Evolutionary conservation across 2,888 invertebrate species (phyloP), one percentile per base, ranked within the genome.

Genomic region (Eugnorisma glareosa): DNA sequence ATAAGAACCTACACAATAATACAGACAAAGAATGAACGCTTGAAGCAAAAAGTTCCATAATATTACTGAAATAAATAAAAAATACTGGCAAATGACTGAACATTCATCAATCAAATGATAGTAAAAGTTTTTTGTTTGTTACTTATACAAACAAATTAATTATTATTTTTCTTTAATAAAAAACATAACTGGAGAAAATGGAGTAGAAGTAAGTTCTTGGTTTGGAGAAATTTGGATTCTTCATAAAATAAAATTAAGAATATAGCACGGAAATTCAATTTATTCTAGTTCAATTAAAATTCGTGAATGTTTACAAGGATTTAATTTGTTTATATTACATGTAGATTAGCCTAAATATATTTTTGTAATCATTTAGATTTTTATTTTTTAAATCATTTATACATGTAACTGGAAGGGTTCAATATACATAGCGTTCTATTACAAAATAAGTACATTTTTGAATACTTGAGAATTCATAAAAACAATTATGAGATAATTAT

Each of bases 11-110:
- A 75, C 40, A 51, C 0, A 79, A 48, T 69, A 75, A 67, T 57
- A 75, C 51, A 54, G 76, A 63, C 4, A 6, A 37, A 84, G 21
- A 63, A 74, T 83, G 67, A 76, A 83, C 75, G 79, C 75, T 74
- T 48, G 24, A 54, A 82, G 43, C 28, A 57, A 24, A 24, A n/a
- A 51, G 0, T 51, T 24, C 24, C 10, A 51, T 24, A 24, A 48
- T 24, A 51, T 51, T 51, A 24, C 24, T 51, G 10, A 51, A 24
- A 51, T 51, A 51, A 51, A 24, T 51, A 54, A n/a, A 48, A 40
- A 21, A 54, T 59, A 59, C 59, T 18, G 59, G 18, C 18, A 59
- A 31, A 59, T 31, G 7, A 18, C 18, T 18, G 8, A 59, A 31
- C 31, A 31, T 31, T 8, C 18, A 31, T 18, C 2, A 28, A 54